A percentile compares a stretch with the other conserved stretches of the same genome.
phyloP scores from a whole-genome alignment of 64 coral and sea anemone species.

The Porites australiensis region DNA sequence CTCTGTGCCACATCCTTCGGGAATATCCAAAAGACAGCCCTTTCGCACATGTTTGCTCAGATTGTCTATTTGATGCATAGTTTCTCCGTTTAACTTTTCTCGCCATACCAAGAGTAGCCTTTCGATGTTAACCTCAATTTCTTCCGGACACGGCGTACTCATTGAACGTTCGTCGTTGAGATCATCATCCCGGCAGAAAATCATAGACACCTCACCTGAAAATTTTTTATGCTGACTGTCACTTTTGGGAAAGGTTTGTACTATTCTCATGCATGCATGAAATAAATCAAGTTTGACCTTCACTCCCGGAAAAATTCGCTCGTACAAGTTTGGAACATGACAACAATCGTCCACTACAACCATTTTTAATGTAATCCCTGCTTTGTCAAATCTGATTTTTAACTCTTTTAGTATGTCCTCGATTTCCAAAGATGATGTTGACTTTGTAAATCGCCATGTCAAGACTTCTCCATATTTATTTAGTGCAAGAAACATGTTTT shows the following conservation, averaged over 20 bases:
- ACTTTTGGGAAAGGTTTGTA: slow-evolving; percentile 49
- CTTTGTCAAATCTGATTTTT: slow-evolving; percentile 62
- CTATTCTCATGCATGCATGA: slow-evolving; percentile 79
- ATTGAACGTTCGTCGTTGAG: slow-evolving; percentile 52
- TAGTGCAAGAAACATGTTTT: slow-evolving; percentile 77
- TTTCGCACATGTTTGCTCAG: slow-evolving; percentile 41
- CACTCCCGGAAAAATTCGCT: slow-evolving; percentile 76
- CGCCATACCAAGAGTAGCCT: slow-evolving; percentile 73
- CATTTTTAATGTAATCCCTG: slow-evolving; percentile 42
- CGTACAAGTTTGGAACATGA: slow-evolving; percentile 44
- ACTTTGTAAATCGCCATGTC: slow-evolving; percentile 73
- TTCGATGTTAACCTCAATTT: slow-evolving; percentile 84
- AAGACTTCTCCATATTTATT: slow-evolving; percentile 85
- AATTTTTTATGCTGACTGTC: slow-evolving; percentile 24
- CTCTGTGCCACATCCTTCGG: slow-evolving; percentile 36
- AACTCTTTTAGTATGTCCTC: slow-evolving; percentile 64
- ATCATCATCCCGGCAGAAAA: slow-evolving; percentile 77
- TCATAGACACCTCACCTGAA: slow-evolving; percentile 64
- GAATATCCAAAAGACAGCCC: slow-evolving; percentile 29
- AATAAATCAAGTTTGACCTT: slow-evolving; percentile 68
- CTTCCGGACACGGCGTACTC: slow-evolving; percentile 47
- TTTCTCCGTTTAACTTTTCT: slow-evolving; percentile 61
- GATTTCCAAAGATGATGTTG: slow-evolving; percentile 56
- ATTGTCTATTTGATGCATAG: slow-evolving; percentile 62
- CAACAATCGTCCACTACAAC: slow-evolving; percentile 89